A percentile compares a stretch with the other conserved stretches of the same genome.
phyloP scores from a whole-genome alignment of 37 sponge, comb jelly and placozoan species.

The Eunapius fragilis region DNA sequence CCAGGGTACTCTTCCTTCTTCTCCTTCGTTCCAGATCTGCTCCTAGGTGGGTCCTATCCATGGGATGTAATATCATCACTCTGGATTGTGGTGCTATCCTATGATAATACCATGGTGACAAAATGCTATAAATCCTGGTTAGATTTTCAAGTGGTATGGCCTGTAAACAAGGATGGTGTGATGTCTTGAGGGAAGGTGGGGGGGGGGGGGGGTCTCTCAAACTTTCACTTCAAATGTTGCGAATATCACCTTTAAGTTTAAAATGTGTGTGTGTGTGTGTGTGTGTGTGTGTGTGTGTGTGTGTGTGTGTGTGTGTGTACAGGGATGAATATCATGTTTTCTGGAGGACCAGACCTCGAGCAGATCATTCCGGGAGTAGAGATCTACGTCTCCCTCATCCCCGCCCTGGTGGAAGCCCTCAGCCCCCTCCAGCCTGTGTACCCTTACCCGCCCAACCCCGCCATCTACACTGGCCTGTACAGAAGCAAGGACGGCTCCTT shows the following conservation, averaged over 20 bases:
- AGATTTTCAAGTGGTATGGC: too few relatives aligned
- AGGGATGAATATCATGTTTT: not conserved
- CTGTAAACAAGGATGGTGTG: too few relatives aligned
- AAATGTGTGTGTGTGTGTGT: not conserved
- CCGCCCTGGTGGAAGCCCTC: constrained; percentile 27
- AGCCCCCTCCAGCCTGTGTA: not conserved
- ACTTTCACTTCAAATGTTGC: too few relatives aligned
- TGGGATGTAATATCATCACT: too few relatives aligned
- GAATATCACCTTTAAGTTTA: too few relatives aligned
- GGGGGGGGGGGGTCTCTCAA: too few relatives aligned
- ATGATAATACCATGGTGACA: too few relatives aligned
- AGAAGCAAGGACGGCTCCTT: not conserved
- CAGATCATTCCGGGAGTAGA: not conserved
- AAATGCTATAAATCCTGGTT: too few relatives aligned
- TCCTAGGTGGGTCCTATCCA: constrained; percentile 13
- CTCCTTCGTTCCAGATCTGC: constrained; percentile 35
- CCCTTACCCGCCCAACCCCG: constrained; percentile 46
- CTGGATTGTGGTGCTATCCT: too few relatives aligned
- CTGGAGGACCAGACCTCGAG: not conserved
- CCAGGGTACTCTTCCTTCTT: constrained; percentile 51
- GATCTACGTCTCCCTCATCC: constrained; percentile 29
- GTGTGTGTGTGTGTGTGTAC: too few relatives aligned
- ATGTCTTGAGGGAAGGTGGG: too few relatives aligned
- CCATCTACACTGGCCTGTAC: not conserved
- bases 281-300: too few relatives aligned